These are phyloP conservation scores for Channa maculata DNA, from an alignment of 2,113 vertebrate species.

Conservation along the genomic window DNA sequence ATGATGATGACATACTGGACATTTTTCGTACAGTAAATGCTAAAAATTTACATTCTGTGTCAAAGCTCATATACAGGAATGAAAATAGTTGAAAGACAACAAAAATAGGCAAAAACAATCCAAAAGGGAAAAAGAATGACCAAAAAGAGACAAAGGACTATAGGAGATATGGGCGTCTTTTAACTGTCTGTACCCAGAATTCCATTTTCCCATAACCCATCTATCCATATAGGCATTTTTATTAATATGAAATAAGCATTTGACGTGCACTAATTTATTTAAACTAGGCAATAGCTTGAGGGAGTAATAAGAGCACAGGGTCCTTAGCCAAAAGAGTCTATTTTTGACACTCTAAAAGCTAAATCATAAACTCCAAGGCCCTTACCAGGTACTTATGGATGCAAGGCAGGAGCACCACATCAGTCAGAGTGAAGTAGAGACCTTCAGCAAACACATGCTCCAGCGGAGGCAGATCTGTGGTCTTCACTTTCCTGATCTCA, in stretches of 20 bases:
- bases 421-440: conserved; percentile 95
- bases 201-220: too few species aligned
- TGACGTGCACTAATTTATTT: conserved; percentile 16
- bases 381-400: conserved; percentile 95
- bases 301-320: not conserved
- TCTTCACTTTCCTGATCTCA: conserved; percentile 91
- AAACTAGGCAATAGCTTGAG: conserved; percentile 7
- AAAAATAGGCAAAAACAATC: too few species aligned
- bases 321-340: conserved; percentile 14
- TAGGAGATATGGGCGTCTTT: too few species aligned
- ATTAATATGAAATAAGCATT: conserved; percentile 7
- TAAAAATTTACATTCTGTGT: too few species aligned
- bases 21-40: conserved; percentile 7
- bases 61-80: too few species aligned
- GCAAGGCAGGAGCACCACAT: conserved; percentile 94
- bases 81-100: too few species aligned
- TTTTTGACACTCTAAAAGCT: conserved; percentile 33
- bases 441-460: conserved; percentile 96
- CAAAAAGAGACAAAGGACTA: too few species aligned
- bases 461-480: conserved; percentile 87
- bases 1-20: not conserved
- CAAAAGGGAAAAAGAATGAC: too few species aligned
- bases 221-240: too few species aligned
- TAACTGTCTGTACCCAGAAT: too few species aligned
- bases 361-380: conserved; percentile 25